A percentile compares a stretch with the other conserved stretches of the same genome.
phyloP scores from a whole-genome alignment of 1,140 invertebrate species.

The Drosophila sproati region DNA sequence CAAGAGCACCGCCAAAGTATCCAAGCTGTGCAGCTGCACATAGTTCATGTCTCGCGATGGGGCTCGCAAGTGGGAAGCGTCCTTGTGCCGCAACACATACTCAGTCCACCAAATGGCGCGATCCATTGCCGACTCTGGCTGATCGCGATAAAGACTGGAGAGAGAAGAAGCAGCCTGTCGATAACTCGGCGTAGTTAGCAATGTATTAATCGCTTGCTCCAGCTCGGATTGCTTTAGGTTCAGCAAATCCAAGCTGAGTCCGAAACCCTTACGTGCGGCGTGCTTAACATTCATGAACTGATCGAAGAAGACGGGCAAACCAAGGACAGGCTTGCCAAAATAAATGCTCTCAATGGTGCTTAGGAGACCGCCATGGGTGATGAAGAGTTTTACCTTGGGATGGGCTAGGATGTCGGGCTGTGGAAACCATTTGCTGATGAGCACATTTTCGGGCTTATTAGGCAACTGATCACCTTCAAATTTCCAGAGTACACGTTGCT shows the following conservation, averaged over 20 bases:
- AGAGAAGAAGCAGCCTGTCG: constrained; percentile 84
- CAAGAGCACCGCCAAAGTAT: constrained; percentile 70
- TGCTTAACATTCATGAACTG: constrained; percentile 86
- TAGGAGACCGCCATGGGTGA: constrained; percentile 90
- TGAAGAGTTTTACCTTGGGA: constrained; percentile 88
- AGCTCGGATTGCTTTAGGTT: constrained; percentile 80
- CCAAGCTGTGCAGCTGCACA: constrained; percentile 86
- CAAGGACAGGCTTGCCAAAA: constrained; percentile 89
- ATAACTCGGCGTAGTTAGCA: constrained; percentile 81
- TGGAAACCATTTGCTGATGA: constrained; percentile 88
- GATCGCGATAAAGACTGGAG: constrained; percentile 86
- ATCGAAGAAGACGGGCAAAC: constrained; percentile 88
- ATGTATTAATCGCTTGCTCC: constrained; percentile 61
- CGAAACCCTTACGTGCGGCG: constrained; percentile 84
- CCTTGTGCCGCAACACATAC: constrained; percentile 87
- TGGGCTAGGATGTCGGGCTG: constrained; percentile 90
- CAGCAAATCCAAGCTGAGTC: constrained; percentile 77
- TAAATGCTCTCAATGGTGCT: constrained; percentile 90
- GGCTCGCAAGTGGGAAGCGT: constrained; percentile 68
- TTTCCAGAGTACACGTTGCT: constrained; percentile 89
- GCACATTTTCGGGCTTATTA: constrained; percentile 87
- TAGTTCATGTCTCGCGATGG: constrained; percentile 58
- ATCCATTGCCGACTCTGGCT: constrained; percentile 87
- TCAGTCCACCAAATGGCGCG: constrained; percentile 90
- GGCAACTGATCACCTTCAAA: constrained; percentile 87